Conservation (phyloP, 2,113 vertebrate species). For the Phyllostomus discolor region DNA sequence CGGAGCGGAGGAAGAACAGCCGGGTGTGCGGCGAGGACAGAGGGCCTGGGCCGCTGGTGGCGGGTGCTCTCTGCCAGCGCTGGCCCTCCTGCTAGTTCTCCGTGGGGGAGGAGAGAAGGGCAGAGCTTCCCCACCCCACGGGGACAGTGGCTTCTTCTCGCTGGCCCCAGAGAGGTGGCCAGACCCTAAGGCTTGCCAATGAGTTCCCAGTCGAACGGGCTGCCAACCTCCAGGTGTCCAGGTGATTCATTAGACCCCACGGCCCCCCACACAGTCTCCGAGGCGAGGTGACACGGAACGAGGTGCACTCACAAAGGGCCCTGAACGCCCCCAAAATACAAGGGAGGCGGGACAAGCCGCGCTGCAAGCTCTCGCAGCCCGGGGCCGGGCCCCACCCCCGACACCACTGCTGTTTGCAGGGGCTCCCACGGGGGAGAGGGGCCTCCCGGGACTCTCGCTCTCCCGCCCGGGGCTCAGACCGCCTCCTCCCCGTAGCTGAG, state of each 20-base stretch:
- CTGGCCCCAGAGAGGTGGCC: not conserved
- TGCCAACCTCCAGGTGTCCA: not conserved
- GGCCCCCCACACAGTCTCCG: accelerated
- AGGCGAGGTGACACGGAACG: accelerated
- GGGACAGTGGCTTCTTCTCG: not conserved
- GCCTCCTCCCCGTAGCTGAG: accelerated
- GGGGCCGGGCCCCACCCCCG: too few species aligned
- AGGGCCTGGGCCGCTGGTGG: not conserved
- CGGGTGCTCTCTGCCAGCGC: not conserved
- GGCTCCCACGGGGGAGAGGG: not conserved
- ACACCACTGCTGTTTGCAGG: not conserved
- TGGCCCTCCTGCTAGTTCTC: not conserved
- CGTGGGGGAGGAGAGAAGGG: not conserved
- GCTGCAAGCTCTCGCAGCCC: too few species aligned
- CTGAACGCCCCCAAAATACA: not conserved
- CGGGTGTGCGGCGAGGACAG: accelerated
- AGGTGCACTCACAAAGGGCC: not conserved
- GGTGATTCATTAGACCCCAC: not conserved
- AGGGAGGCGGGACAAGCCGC: accelerated
- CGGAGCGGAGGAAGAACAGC: too few species aligned
- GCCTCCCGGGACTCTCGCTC: not conserved
- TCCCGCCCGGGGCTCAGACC: not conserved
- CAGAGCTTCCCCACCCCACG: not conserved
- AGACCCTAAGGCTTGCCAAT: not conserved
- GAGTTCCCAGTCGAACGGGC: not conserved